These are phyloP conservation scores for Tympanuchus pallidicinctus DNA, from an alignment of 2,113 vertebrate species.

Conservation along the genomic window DNA sequence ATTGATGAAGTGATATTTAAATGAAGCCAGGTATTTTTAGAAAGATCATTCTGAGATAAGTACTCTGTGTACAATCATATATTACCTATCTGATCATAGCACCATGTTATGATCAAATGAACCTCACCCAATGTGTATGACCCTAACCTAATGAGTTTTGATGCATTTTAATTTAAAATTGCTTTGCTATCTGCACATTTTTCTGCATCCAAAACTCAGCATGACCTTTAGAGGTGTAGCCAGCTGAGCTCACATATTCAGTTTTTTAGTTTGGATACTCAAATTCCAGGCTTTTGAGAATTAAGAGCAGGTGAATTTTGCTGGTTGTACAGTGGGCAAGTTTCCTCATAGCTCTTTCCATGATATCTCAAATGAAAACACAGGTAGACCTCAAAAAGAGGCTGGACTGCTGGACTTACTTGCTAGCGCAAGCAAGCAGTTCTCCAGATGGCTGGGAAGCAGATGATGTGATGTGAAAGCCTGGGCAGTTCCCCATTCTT, in stretches of 20 bases:
- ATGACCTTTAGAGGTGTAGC: not conserved
- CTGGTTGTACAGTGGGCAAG: not conserved
- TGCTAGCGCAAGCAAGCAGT: not conserved
- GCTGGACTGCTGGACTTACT: not conserved
- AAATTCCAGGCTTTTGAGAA: not conserved
- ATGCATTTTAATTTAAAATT: not conserved
- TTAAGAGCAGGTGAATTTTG: not conserved
- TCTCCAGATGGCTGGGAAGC: not conserved
- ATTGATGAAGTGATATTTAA: slow-evolving; percentile 74
- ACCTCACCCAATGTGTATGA: not conserved
- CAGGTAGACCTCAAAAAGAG: not conserved
- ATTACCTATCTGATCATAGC: not conserved
- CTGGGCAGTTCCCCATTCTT: not conserved
- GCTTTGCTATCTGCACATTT: not conserved
- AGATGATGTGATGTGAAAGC: accelerated
- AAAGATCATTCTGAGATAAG: slow-evolving; percentile 49
- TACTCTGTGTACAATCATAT: not conserved
- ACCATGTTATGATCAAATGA: not conserved
- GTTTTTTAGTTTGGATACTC: not conserved
- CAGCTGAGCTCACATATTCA: not conserved
- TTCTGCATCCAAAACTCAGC: not conserved
- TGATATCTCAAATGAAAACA: not conserved
- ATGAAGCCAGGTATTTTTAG: slow-evolving; percentile 70
- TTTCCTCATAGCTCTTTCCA: not conserved
- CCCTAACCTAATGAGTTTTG: not conserved